Base-by-base conservation (phyloP, 2,888 invertebrate genomes). In the Latrodectus elegans region DNA sequence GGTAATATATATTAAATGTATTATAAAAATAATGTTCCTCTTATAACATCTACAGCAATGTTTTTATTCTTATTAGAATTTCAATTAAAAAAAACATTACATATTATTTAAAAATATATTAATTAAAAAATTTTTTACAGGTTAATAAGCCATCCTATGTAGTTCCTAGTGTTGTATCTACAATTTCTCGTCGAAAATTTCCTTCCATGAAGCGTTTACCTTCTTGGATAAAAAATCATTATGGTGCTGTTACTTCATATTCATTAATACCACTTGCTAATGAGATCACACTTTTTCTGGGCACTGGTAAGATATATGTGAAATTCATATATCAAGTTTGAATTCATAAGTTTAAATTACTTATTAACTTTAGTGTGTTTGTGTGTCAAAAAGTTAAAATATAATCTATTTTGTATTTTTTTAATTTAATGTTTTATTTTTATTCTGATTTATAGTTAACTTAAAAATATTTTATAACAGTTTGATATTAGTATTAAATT, bases 121-220 rank as follows among this genome's bases (percentile, higher is more conserved):
- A 9, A 15, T 72, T 51, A 49, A 8, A 51, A 49, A 8, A 51
- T 73, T 73, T 12, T 65, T 77, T 86, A 6, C 64, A 86, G 86
- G 86, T 86, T 68, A 86, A 86, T 77, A 86, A 86, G 76, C 81
- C 86, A 86, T 86, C 86, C 72, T 76, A 81, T 60, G 86, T 86
- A 81, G 86, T 86, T 86, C 86, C 86, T 86, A 86, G 76, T 65
- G 53, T 81, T 49, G 22, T 71, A 51, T 76, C 67, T 55, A 71
- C 81, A 49, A 81, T 86, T 65, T 77, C 81, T 22, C 81, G 86
- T n/a, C 86, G 79, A 49, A 86, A 86, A 70, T 71, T 86, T 81
- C 86, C 86, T 60, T 81, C 86, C 51, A 65, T 73, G 11, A 81
- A 86, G 71, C 17, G 86, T 51, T 77, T 86, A 52, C 67, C 81